phyloP scores from a whole-genome alignment of 35 echinoderm and acorn worm species.

The Holothuria glaberrima region DNA sequence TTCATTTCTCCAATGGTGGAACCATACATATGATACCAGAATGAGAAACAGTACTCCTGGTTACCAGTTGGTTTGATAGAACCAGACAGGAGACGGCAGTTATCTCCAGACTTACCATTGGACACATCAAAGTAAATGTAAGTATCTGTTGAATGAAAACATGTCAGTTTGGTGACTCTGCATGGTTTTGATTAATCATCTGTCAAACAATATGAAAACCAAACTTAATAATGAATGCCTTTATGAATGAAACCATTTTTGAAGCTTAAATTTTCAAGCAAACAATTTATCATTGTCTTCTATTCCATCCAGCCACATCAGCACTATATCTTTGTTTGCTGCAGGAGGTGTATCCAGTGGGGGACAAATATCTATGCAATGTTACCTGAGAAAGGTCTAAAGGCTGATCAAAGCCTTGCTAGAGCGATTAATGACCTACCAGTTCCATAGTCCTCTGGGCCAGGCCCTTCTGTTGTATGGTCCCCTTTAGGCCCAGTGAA shows the following conservation, averaged over 20 bases:
- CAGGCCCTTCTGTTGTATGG: conserved; percentile 59
- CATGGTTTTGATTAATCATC: neutral
- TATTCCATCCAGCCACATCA: too few species aligned
- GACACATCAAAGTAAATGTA: conserved; percentile 18
- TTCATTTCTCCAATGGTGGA: conserved; percentile 60
- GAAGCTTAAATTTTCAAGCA: too few species aligned
- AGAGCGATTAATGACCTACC: neutral
- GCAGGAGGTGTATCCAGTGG: too few species aligned
- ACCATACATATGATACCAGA: conserved; percentile 97
- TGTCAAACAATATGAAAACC: too few species aligned
- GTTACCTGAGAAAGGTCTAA: too few species aligned
- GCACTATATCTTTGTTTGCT: too few species aligned
- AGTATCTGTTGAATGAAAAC: conserved; percentile 21
- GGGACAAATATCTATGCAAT: too few species aligned
- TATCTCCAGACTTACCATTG: neutral
- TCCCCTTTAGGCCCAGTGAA: conserved; percentile 75
- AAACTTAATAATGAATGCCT: too few species aligned
- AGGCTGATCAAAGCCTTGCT: too few species aligned
- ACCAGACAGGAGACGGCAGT: conserved; percentile 42
- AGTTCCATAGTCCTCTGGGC: conserved; percentile 26
- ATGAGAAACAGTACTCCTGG: conserved; percentile 67
- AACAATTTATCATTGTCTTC: too few species aligned
- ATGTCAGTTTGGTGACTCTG: neutral
- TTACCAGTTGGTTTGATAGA: conserved; percentile 34
- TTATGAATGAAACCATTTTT: too few species aligned